phyloP scores from a whole-genome alignment of 2,113 vertebrate genomes.

The Numida meleagris region DNA sequence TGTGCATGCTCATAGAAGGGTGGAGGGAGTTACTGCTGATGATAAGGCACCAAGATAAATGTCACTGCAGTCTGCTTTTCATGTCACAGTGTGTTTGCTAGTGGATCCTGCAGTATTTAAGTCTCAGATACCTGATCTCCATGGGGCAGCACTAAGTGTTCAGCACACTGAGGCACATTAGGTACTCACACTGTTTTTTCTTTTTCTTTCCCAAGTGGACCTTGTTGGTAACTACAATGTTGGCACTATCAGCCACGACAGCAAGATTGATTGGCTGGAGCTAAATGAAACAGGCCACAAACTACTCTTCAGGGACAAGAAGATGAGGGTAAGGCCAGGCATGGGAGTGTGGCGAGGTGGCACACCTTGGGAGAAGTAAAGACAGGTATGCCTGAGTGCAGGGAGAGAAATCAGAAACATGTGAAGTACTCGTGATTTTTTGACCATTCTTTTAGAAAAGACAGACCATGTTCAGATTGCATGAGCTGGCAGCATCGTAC shows the following conservation, averaged over 20 bases:
- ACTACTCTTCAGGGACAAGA: slow-evolving; percentile 96
- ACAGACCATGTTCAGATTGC: neutral
- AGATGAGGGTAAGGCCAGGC: slow-evolving; percentile 84
- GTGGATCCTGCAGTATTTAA: neutral
- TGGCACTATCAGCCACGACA: slow-evolving; percentile 89
- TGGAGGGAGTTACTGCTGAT: neutral
- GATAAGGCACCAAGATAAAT: neutral
- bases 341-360: neutral
- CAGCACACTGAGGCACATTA: neutral
- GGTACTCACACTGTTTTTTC: neutral
- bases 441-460: neutral
- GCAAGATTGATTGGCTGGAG: slow-evolving; percentile 95
- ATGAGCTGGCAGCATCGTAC: neutral
- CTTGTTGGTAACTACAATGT: slow-evolving; percentile 84
- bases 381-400: neutral
- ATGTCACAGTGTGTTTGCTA: neutral
- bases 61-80: neutral
- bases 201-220: slow-evolving; percentile 83
- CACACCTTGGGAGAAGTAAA: neutral
- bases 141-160: neutral
- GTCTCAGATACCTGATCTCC: neutral
- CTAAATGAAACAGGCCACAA: slow-evolving; percentile 94
- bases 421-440: neutral
- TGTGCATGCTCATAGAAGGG: neutral
- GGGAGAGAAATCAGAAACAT: neutral